Base-by-base conservation (phyloP, 2,888 invertebrate species). In the Lasioglossum vierecki region DNA sequence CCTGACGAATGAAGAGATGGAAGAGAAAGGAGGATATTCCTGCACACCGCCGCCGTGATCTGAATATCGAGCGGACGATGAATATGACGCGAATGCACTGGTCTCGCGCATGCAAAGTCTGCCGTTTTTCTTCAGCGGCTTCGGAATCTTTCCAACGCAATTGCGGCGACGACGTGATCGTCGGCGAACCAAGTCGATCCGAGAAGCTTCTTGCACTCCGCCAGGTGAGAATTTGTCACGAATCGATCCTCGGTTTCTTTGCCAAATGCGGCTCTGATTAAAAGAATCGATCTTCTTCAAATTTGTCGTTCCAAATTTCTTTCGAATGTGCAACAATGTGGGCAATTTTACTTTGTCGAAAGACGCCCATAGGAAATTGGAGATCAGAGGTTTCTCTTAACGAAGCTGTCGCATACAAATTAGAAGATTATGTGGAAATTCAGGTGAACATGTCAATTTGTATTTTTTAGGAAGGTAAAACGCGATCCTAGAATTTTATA, bases 11-110 rank as follows among this genome's bases (percentile, higher is more conserved):
- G 79, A 82, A 78, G 80, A 83, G 82, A 82, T 82, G 88, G 88
- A 79, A 79, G 79, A 83, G 85, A 86, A 85, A 82, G 82, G 80
- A 80, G 85, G 85, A 85, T 82, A 85, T 86, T 79, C 70, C 85
- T 70, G 73, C 53, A 9, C 53, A 53, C 53, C n/a, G 41, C 44
- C 86, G 85, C 86, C 53, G 85, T 82, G 86, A 86, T 86, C 81
- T 22, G 86, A 86, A 85, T 85, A 76, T 77, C 74, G 78, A 80
- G 26, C 63, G 68, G 9, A n/a, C 60, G 13, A 22, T 13, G 80
- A 60, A 85, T 80, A 78, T 44, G 84, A 85, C 18, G 49, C n/a
- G 49, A 80, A 63, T 71, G 66, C 63, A 63, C 35, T 39, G n/a
- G 72, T 49, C 53, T 9, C 49, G 39, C 15, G 53, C 53, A 53